Conservation (phyloP, 2,888 invertebrate genomes). For the Amiota communis region DNA sequence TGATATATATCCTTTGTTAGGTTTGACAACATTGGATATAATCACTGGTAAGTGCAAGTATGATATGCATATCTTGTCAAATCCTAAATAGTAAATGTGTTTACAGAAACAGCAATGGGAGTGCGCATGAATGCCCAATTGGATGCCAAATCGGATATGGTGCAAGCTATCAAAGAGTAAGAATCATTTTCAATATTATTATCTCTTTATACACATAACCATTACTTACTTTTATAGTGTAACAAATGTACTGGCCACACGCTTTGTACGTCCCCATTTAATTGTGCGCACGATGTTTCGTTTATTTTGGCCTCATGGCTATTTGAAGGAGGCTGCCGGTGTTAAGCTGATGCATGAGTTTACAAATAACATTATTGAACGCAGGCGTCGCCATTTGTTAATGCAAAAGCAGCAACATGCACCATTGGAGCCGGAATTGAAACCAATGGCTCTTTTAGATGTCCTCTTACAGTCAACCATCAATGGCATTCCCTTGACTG, state of each 20-base stretch:
- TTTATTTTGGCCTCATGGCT: conserved; percentile 49
- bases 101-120: conserved; percentile 87
- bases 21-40: conserved; percentile 77
- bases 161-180: conserved; percentile 80
- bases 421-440: conserved; percentile 38
- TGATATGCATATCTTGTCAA: too few relatives aligned
- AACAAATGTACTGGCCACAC: conserved; percentile 57
- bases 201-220: background rate
- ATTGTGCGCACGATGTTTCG: conserved; percentile 53
- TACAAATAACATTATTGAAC: conserved; percentile 75
- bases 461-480: conserved; percentile 77
- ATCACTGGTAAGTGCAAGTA: conserved; percentile 67
- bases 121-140: conserved; percentile 80
- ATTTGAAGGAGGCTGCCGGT: conserved; percentile 71
- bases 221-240: conserved; percentile 48
- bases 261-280: conserved; percentile 61
- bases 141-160: conserved; percentile 79
- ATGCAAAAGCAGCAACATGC: background rate
- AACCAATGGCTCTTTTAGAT: conserved; percentile 77
- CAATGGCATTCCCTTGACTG: conserved; percentile 76
- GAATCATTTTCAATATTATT: conserved; percentile 48
- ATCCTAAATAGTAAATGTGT: background rate
- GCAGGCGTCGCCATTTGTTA: conserved; percentile 59
- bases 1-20: conserved; percentile 78
- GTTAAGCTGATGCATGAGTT: conserved; percentile 74